A percentile compares a stretch with the other conserved stretches of the same genome.
phyloP scores from a whole-genome alignment of 2,888 invertebrate species.

The Melolontha melolontha region DNA sequence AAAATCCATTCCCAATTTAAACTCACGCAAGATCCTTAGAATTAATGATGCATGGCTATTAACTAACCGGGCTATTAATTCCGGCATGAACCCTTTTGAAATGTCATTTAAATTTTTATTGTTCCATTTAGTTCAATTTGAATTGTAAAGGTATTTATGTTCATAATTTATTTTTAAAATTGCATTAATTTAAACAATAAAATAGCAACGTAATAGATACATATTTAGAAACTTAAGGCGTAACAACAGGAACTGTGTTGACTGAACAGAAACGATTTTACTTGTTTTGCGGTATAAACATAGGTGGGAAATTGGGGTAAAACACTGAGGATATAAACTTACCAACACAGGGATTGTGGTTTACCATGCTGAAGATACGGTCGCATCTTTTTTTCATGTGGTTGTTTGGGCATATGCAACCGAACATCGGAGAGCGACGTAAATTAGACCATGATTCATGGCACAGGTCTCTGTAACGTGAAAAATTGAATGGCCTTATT shows the following conservation, averaged over 20 bases:
- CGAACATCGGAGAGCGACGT: conserved; percentile 89
- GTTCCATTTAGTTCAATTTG: too few relatives aligned
- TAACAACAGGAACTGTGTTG: conserved; percentile 20
- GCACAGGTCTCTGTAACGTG: conserved; percentile 79
- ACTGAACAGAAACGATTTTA: conserved; percentile 20
- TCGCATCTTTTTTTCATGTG: conserved; percentile 93
- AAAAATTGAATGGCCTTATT: conserved; percentile 4
- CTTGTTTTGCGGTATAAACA: conserved; percentile 29
- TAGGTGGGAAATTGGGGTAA: conserved; percentile 21
- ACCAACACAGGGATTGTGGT: conserved; percentile 96
- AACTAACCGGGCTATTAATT: too few relatives aligned
- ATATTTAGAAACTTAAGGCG: conserved; percentile 14
- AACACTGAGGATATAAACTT: conserved; percentile 66
- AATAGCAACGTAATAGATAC: conserved; percentile 12
- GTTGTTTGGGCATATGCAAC: conserved; percentile 92
- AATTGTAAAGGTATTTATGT: too few relatives aligned
- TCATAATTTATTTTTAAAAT: not conserved
- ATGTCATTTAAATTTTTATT: too few relatives aligned
- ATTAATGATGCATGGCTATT: too few relatives aligned
- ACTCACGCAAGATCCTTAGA: not conserved
- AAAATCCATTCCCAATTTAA: conserved; percentile 18
- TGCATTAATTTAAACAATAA: conserved; percentile 3
- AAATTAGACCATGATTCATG: conserved; percentile 90
- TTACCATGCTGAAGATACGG: conserved; percentile 87
- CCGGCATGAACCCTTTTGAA: too few relatives aligned